A percentile compares a stretch with the other conserved stretches of the same genome.
phyloP scores from a whole-genome alignment of 2,888 invertebrate genomes.

The Chrysopilus asiliformis region DNA sequence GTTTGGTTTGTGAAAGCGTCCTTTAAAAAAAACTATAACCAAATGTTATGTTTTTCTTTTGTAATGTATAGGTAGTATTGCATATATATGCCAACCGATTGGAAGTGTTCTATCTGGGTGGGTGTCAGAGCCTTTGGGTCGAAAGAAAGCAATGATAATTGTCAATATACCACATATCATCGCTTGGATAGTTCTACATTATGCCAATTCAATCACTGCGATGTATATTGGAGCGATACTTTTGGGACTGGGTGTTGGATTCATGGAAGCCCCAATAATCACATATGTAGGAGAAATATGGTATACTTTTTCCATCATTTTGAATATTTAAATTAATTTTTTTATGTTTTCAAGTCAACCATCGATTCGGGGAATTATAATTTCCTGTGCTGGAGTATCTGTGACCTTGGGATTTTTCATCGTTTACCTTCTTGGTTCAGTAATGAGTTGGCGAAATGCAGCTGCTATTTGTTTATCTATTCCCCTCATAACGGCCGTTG shows the following conservation, averaged over 20 bases:
- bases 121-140: constrained; percentile 41
- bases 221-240: constrained; percentile 41
- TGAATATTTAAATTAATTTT: too few relatives aligned
- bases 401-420: constrained; percentile 63
- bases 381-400: constrained; percentile 39
- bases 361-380: constrained; percentile 40
- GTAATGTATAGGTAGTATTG: constrained; percentile 41
- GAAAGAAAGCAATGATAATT: constrained; percentile 41
- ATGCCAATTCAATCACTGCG: constrained; percentile 37
- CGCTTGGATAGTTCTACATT: constrained; percentile 44
- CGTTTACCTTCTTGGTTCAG: constrained; percentile 58
- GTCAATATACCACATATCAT: constrained; percentile 44
- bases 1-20: constrained; percentile 44
- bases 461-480: constrained; percentile 53
- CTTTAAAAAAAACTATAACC: too few relatives aligned
- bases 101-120: constrained; percentile 45
- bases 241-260: constrained; percentile 43
- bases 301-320: too few relatives aligned
- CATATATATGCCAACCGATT: constrained; percentile 43
- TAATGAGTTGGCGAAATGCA: constrained; percentile 57
- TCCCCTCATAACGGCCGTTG: constrained; percentile 48
- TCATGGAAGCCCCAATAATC: constrained; percentile 48
- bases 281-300: constrained; percentile 47
- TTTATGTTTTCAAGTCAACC: constrained; percentile 39
- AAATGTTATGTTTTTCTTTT: too few relatives aligned